Evolutionary conservation across 1,140 invertebrate genomes (phyloP).

Genomic region (Lasioglossum albipes): DNA sequence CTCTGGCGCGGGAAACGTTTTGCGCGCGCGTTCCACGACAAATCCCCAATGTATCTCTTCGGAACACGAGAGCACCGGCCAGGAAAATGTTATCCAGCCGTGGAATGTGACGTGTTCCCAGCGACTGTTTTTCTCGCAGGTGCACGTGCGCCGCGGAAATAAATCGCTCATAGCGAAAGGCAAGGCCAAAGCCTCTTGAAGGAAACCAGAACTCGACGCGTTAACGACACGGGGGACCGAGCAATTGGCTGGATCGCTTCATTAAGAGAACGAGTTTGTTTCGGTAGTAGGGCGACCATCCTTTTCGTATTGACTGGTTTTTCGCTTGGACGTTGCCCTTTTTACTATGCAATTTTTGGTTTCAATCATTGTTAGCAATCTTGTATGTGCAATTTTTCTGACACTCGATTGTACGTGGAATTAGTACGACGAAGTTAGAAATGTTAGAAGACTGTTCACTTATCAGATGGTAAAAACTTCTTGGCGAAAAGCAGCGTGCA

Average conservation of each 20-base stretch:
- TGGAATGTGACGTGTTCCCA: conserved; percentile 47
- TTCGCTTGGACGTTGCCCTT: too few relatives aligned
- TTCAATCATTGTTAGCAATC: too few relatives aligned
- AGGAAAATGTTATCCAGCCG: conserved; percentile 43
- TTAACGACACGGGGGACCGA: conserved; percentile 17
- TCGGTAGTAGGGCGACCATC: too few relatives aligned
- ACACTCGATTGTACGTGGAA: too few relatives aligned
- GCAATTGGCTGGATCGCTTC: background rate
- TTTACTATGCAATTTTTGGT: too few relatives aligned
- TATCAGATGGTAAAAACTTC: too few relatives aligned
- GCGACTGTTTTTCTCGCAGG: conserved; percentile 47
- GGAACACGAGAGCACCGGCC: conserved; percentile 30
- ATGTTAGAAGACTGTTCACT: too few relatives aligned
- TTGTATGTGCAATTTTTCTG: too few relatives aligned
- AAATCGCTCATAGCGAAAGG: conserved; percentile 47
- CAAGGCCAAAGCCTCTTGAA: conserved; percentile 39
- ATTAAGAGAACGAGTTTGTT: background rate
- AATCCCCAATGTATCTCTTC: conserved; percentile 33
- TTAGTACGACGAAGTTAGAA: too few relatives aligned
- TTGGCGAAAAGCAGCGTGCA: too few relatives aligned
- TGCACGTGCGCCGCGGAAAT: conserved; percentile 45
- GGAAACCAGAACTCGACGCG: conserved; percentile 38
- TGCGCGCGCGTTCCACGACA: background rate
- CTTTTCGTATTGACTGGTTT: too few relatives aligned
- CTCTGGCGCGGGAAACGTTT: background rate